phyloP scores from a whole-genome alignment of 2,888 invertebrate species.

The Drosophila lacicola region DNA sequence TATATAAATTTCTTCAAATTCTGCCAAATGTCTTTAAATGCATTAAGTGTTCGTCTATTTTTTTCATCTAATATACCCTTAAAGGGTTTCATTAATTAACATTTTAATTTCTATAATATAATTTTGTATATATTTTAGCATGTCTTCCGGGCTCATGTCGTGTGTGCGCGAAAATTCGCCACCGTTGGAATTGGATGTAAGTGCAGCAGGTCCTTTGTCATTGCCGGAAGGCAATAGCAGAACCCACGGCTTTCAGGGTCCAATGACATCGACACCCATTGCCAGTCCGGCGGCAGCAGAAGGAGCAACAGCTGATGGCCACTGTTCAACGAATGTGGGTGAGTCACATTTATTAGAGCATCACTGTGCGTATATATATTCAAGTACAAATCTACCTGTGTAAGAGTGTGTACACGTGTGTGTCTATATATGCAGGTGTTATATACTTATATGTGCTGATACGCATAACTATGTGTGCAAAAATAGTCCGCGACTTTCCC shows the following conservation, averaged over 20 bases:
- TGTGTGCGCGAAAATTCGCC: constrained; percentile 85
- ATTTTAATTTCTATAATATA: constrained; percentile 1
- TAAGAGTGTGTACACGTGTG: constrained; percentile 14
- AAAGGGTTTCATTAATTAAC: too few relatives aligned
- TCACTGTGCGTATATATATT: constrained; percentile 13
- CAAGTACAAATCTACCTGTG: constrained; percentile 29
- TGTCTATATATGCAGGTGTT: not conserved
- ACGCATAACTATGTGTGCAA: constrained; percentile 24
- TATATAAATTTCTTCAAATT: too few relatives aligned
- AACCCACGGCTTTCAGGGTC: constrained; percentile 55
- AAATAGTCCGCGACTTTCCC: constrained; percentile 47
- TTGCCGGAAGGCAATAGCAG: constrained; percentile 71
- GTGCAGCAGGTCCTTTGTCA: constrained; percentile 80
- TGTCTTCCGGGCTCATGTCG: constrained; percentile 85
- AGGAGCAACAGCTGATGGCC: constrained; percentile 42
- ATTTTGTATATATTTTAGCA: constrained; percentile 67
- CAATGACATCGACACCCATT: constrained; percentile 75
- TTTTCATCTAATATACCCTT: too few relatives aligned
- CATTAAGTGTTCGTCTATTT: too few relatives aligned
- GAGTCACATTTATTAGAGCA: constrained; percentile 41
- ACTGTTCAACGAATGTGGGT: constrained; percentile 68
- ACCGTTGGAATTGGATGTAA: constrained; percentile 82
- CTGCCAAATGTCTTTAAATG: too few relatives aligned
- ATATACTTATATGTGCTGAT: not conserved
- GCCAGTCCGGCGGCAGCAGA: constrained; percentile 37